Conservation (phyloP, 2,888 invertebrate genomes). For the Carcina quercana region DNA sequence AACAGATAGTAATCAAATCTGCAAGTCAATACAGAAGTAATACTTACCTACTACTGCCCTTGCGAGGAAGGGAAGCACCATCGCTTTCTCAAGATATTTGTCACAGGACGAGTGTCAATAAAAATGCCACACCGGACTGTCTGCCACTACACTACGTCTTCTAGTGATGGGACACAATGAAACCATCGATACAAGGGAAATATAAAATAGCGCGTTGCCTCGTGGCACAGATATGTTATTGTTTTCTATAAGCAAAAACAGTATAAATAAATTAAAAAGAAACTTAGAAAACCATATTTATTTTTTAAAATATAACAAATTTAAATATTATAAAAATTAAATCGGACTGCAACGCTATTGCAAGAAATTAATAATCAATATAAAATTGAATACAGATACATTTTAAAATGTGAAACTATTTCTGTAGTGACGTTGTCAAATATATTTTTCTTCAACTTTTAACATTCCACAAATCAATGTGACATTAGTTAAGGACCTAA, state of each 20-base stretch:
- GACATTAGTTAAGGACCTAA: too few relatives aligned
- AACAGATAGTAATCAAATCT: constrained; percentile 21
- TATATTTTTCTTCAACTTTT: too few relatives aligned
- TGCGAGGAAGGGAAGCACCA: constrained; percentile 17
- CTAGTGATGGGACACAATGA: constrained; percentile 35
- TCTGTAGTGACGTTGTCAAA: too few relatives aligned
- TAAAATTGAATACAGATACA: too few relatives aligned
- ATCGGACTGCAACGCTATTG: too few relatives aligned
- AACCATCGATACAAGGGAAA: constrained; percentile 11
- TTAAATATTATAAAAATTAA: too few relatives aligned
- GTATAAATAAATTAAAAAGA: too few relatives aligned
- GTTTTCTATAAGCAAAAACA: constrained; percentile 1
- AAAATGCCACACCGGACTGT: constrained; percentile 73
- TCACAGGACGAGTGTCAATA: constrained; percentile 72
- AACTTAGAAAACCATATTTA: too few relatives aligned
- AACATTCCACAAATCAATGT: too few relatives aligned
- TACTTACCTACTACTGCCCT: constrained; percentile 6
- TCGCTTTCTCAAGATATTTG: constrained; percentile 60
- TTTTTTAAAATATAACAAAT: too few relatives aligned
- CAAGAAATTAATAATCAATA: too few relatives aligned
- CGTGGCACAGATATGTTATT: not conserved
- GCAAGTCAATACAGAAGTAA: constrained; percentile 22
- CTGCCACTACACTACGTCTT: constrained; percentile 47
- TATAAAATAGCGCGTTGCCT: not conserved
- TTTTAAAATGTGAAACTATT: too few relatives aligned